Evolutionary conservation across 2,113 vertebrate genomes (phyloP).

Genomic region (Sprattus sprattus): DNA sequence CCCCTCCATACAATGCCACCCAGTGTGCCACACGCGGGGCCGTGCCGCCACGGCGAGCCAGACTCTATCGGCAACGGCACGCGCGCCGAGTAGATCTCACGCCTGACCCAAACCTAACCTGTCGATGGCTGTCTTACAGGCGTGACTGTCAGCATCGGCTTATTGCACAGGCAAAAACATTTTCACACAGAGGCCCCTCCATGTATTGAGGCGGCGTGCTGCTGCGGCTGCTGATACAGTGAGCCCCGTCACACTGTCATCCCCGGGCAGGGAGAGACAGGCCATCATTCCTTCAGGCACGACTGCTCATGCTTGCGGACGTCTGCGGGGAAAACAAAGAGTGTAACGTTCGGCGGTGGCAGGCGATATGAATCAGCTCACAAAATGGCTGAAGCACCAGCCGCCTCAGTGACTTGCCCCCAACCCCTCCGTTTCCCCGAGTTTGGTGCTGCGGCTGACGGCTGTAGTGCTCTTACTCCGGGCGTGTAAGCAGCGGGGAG

Average conservation of each 20-base stretch:
- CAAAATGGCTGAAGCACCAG: background rate
- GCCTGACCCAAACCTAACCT: no score
- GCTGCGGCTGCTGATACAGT: no score
- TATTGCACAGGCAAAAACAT: no score
- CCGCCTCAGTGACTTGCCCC: background rate
- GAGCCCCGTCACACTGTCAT: no score
- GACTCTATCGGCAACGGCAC: background rate
- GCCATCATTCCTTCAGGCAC: conserved; percentile 5
- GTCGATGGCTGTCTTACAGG: no score
- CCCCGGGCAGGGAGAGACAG: background rate
- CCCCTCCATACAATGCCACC: background rate
- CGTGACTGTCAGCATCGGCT: no score
- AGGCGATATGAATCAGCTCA: background rate
- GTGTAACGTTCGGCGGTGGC: background rate
- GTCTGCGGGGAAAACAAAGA: background rate
- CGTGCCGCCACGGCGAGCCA: background rate
- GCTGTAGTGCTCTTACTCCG: background rate
- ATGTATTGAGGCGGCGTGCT: no score
- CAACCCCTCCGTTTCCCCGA: background rate
- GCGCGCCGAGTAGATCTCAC: no score
- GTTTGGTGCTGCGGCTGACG: background rate
- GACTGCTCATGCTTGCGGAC: background rate
- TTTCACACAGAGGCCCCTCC: no score
- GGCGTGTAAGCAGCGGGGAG: background rate
- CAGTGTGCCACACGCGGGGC: background rate